A percentile compares a stretch with the other conserved stretches of the same genome.
Conservation (phyloP, 2,888 invertebrate species). For the Lasius platythorax region DNA sequence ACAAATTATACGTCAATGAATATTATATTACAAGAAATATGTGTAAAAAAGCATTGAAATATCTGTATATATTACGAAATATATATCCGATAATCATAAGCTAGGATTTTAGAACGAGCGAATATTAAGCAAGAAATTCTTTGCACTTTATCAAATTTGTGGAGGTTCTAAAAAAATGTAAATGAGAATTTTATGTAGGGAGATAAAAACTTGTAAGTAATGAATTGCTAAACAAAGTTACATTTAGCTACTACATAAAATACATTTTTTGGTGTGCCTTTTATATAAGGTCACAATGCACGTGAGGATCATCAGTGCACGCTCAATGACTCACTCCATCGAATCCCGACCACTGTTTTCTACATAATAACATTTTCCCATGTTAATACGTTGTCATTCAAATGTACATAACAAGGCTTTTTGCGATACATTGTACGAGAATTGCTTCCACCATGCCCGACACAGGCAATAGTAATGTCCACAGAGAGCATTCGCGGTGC, state of each 20-base stretch:
- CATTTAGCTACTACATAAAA: slow-evolving; percentile 2
- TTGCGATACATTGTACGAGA: slow-evolving; percentile 34
- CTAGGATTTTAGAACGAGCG: not conserved
- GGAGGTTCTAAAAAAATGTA: not conserved
- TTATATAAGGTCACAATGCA: not conserved
- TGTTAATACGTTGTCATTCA: slow-evolving; percentile 39
- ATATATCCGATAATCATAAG: not conserved
- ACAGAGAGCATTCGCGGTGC: slow-evolving; percentile 1
- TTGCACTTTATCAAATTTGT: not conserved
- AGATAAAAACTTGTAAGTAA: not conserved
- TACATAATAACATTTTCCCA: slow-evolving; percentile 25
- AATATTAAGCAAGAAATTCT: not conserved
- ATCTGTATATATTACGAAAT: not conserved
- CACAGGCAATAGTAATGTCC: not conserved
- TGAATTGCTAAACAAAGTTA: not conserved
- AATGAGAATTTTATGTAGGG: not conserved
- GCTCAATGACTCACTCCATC: not conserved
- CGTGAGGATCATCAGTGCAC: not conserved
- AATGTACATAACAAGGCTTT: slow-evolving; percentile 36
- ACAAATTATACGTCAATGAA: not conserved
- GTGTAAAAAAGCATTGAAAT: not conserved
- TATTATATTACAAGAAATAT: not conserved
- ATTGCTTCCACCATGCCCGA: not conserved
- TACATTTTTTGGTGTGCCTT: not conserved
- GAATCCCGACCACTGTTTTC: slow-evolving; percentile 23